Conservation (phyloP, 2,797 vertebrate species). For the Vespertilio murinus region DNA sequence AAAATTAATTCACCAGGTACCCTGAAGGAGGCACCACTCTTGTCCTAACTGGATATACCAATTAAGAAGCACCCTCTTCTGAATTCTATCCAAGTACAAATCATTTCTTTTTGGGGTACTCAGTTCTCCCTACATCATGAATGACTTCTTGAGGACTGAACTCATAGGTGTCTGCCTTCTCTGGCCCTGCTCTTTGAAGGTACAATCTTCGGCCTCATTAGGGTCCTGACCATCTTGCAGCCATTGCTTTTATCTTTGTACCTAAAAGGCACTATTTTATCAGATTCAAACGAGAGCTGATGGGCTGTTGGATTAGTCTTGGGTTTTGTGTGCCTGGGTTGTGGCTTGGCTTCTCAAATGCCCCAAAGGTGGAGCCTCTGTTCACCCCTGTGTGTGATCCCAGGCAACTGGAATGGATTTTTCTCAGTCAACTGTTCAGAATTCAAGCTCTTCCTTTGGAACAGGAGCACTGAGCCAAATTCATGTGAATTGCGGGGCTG, state of each 20-base stretch:
- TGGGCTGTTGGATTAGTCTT: neutral
- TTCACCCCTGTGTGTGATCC: neutral
- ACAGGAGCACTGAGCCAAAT: neutral
- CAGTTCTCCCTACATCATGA: neutral
- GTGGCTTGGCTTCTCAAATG: neutral
- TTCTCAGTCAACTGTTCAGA: neutral
- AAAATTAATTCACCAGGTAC: neutral
- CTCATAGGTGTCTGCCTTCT: neutral
- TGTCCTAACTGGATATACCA: neutral
- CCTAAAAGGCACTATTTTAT: neutral
- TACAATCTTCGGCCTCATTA: neutral
- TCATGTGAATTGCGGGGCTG: neutral
- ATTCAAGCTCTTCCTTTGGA: neutral
- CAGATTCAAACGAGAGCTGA: neutral
- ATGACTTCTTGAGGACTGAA: neutral
- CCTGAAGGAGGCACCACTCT: neutral
- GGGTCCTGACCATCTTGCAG: neutral
- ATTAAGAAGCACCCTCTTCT: neutral
- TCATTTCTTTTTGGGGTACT: neutral
- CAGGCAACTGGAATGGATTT: neutral
- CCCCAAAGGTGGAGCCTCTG: neutral
- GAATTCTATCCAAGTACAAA: neutral
- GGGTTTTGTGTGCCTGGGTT: neutral
- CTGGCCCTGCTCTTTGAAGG: neutral
- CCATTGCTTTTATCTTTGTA: neutral